Evolutionary conservation across 2,888 invertebrate genomes (phyloP), one percentile per base, ranked within the genome.

Genomic region (Eupithecia insigniata): DNA sequence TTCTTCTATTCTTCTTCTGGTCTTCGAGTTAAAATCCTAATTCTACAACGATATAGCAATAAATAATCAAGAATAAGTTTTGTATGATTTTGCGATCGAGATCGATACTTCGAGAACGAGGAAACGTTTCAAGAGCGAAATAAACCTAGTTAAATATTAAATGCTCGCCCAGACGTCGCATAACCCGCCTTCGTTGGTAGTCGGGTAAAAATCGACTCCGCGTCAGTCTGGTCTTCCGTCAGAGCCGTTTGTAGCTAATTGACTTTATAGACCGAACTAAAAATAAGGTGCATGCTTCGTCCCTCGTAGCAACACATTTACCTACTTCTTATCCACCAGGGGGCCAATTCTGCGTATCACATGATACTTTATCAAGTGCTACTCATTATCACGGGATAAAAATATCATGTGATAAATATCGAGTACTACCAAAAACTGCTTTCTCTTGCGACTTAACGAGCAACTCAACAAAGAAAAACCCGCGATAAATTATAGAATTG

Each of bases 251-350:
- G 22, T 60, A 5, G 30, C 16, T 79, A 85, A 84, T 84, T 84
- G 84, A 76, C 79, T 80, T 79, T 78, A 88, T 87, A 81, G 85
- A 86, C 30, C 85, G 82, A 81, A 79, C 81, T 84, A 84, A 84
- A 86, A 82, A 85, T 86, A 86, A 79, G 81, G 30, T 84, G 84
- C 84, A 86, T 75, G 71, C 75, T 66, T 71, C 70, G 71, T 78
- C 77, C 73, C 72, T 75, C 69, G 74, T 64, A 77, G 76, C 80
- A 79, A 73, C 82, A 73, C 36, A n/a, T n/a, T 39, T 14, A 68
- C 32, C 61, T 32, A 72, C 62, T 72, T 78, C 61, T 43, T 34
- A 69, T 65, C 32, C 58, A 69, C 70, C 32, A n/a, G n/a, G n/a
- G n/a, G n/a, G n/a, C n/a, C n/a, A n/a, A n/a, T n/a, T n/a, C n/a